Evolutionary conservation across 2,113 vertebrate genomes (phyloP).

Genomic region (Zingel zingel): DNA sequence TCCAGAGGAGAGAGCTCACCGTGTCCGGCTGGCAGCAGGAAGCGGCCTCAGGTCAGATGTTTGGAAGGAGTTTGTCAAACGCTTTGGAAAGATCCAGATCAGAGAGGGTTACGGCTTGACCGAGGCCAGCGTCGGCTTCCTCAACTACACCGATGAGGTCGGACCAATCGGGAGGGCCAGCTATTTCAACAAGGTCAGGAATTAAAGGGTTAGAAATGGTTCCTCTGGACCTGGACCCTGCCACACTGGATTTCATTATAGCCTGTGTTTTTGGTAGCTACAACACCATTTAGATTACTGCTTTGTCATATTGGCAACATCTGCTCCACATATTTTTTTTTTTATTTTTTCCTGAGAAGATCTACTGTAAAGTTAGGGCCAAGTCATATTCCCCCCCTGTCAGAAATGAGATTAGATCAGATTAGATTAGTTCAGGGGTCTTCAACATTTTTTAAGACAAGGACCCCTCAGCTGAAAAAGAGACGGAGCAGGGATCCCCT

Average conservation of each 20-base stretch:
- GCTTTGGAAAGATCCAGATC: slow-evolving; percentile 86
- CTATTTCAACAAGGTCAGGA: slow-evolving; percentile 84
- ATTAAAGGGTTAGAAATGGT: not conserved
- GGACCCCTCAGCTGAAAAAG: too few species aligned
- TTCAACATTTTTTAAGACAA: too few species aligned
- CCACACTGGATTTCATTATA: not conserved
- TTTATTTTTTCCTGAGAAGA: too few species aligned
- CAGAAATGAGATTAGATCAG: too few species aligned
- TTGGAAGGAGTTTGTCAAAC: slow-evolving; percentile 86
- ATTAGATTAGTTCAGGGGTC: too few species aligned
- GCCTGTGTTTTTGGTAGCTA: not conserved
- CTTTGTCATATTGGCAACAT: not conserved
- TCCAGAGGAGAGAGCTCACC: slow-evolving; percentile 80
- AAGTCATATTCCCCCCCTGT: too few species aligned
- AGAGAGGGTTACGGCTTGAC: slow-evolving; percentile 90
- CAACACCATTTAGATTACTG: not conserved
- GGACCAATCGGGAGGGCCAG: slow-evolving; percentile 89
- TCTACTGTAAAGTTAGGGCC: too few species aligned
- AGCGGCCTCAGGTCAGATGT: slow-evolving; percentile 89
- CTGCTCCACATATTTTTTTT: too few species aligned
- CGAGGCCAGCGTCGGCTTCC: slow-evolving; percentile 89
- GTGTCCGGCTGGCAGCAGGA: slow-evolving; percentile 87
- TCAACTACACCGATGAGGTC: slow-evolving; percentile 89
- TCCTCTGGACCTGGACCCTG: not conserved
- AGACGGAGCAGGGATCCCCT: too few species aligned